Evolutionary conservation across 2,888 invertebrate genomes (phyloP), one percentile per base, ranked within the genome.

Genomic region (Boloria euphrosyne): DNA sequence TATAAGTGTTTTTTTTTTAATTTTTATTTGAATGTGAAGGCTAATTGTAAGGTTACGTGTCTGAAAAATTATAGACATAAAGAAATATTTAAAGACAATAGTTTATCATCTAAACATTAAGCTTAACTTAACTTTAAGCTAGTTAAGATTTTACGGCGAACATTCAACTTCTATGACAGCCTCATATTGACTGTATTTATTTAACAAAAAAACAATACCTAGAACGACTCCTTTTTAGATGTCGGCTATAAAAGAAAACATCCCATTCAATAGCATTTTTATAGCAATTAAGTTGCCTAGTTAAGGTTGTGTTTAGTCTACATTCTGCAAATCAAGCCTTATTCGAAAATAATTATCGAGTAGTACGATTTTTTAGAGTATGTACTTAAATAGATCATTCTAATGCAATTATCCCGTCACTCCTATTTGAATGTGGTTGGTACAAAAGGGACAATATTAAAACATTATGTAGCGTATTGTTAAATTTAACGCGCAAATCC

Each of bases 271-370:
- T 60, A 44, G 62, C 60, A 53, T 70, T 66, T 61, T 66, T 69
- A 63, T 67, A 68, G 77, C 76, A 83, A 85, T 85, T 78, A 79
- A 74, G 66, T 74, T 71, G 71, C 79, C 79, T 77, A 78, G 77
- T 76, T 70, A 74, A 72, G 75, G 62, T 54, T 58, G 50, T 76
- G 74, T 74, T 72, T 66, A 67, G 76, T 77, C 77, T 77, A 78
- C 82, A 80, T 82, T 81, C 80, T 74, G 74, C 76, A 74, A n/a
- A 79, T 83, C 80, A 80, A 76, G 73, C 77, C 75, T 75, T 66
- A 65, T 71, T 76, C 73, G 71, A 75, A 77, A 72, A 67, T 71
- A 68, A 73, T 74, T 72, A 73, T 66, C 59, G 68, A n/a, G 53
- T 51, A 64, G 51, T 27, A 13, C 27, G 44, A 49, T 57, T 62